Percentiles rank a stretch among this genome's conserved stretches.
Evolutionary conservation across 2,113 vertebrate genomes (phyloP).

Genomic region (Hydropotes inermis): DNA sequence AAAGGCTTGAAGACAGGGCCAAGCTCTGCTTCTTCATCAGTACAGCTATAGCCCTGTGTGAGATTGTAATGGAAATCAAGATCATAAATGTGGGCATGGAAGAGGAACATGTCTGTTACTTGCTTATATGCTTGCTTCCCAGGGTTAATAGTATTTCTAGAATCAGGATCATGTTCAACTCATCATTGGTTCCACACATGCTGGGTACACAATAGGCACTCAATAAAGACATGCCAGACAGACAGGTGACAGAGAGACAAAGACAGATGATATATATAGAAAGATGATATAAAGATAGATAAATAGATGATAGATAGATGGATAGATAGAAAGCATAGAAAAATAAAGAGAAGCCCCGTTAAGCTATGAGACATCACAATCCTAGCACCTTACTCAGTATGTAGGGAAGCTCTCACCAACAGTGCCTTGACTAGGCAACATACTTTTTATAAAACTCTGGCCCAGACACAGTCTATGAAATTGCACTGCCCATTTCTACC

Average conservation of each 20-base stretch:
- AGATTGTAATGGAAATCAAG: neutral
- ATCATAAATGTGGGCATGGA: neutral
- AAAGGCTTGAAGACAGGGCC: neutral
- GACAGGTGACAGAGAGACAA: neutral
- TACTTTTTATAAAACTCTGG: neutral
- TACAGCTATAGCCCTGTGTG: accelerated
- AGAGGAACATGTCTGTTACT: neutral
- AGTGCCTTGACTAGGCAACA: neutral
- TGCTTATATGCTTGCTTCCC: neutral
- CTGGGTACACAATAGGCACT: neutral
- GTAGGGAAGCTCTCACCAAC: neutral
- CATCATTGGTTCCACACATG: neutral
- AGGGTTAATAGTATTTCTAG: neutral
- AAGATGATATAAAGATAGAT: neutral
- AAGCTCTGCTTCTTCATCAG: neutral
- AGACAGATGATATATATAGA: neutral
- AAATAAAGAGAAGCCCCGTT: neutral
- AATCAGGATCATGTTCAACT: neutral
- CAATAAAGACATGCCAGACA: neutral
- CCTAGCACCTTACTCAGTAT: neutral
- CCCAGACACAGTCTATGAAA: neutral
- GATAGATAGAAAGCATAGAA: neutral
- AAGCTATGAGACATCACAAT: neutral
- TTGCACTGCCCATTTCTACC: neutral
- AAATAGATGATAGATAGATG: neutral